Conservation (phyloP, 1,140 invertebrate genomes). For the Sitobion miscanthi region DNA sequence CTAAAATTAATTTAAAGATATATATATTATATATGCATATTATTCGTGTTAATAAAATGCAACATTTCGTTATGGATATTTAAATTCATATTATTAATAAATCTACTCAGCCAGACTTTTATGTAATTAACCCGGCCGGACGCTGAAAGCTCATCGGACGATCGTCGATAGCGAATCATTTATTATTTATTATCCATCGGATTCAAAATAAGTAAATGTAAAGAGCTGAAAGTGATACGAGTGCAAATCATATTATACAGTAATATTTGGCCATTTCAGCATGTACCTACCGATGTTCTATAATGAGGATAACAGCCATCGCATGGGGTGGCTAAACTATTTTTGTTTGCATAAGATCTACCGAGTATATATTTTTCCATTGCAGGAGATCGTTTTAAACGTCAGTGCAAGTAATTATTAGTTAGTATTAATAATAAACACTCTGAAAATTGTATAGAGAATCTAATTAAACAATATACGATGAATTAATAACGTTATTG, state of each 20-base stretch:
- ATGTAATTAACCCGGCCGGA: background rate
- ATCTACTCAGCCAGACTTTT: background rate
- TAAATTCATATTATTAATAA: background rate
- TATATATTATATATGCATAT: too few species aligned
- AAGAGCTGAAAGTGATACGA: background rate
- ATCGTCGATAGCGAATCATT: background rate
- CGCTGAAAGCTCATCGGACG: too few species aligned
- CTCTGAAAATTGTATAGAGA: background rate
- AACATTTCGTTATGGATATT: too few species aligned
- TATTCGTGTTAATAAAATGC: too few species aligned
- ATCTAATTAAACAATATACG: background rate
- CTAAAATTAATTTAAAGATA: background rate
- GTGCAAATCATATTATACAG: background rate
- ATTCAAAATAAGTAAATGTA: background rate
- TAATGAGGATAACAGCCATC: background rate
- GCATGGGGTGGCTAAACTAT: background rate
- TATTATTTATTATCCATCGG: background rate
- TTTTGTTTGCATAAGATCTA: background rate
- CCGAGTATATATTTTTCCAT: background rate
- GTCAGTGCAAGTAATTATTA: background rate
- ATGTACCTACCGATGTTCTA: background rate
- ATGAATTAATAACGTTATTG: too few species aligned
- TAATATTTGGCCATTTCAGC: background rate
- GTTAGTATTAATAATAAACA: background rate
- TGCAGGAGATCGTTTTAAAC: background rate